Evolutionary conservation across 2,797 vertebrate species (phyloP).

Genomic region (Loriculus beryllinus): DNA sequence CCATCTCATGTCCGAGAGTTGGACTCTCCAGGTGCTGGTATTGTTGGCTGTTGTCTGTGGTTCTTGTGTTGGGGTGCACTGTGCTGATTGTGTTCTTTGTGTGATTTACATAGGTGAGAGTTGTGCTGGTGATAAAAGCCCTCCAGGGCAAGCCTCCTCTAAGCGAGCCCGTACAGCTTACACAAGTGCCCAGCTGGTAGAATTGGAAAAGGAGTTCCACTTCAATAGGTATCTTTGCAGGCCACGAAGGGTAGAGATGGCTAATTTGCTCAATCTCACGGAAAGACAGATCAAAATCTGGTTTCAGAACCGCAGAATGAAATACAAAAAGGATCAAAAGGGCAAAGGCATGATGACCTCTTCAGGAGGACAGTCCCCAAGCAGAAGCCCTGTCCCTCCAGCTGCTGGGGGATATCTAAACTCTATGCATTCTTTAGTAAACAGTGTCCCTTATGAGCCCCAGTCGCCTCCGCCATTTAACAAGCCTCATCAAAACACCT

Average conservation of each 20-base stretch:
- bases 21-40: background rate
- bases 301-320: slow-evolving; percentile 99
- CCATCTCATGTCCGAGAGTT: background rate
- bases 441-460: slow-evolving; percentile 92
- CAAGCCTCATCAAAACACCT: slow-evolving; percentile 91
- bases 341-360: slow-evolving; percentile 96
- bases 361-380: slow-evolving; percentile 92
- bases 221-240: slow-evolving; percentile 98
- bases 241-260: slow-evolving; percentile 95
- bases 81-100: slow-evolving; percentile 75
- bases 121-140: slow-evolving; percentile 95
- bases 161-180: slow-evolving; percentile 97
- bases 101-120: slow-evolving; percentile 89
- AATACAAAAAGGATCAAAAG: slow-evolving; percentile 99
- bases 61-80: background rate
- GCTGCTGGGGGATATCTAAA: slow-evolving; percentile 88
- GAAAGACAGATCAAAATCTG: slow-evolving; percentile 99
- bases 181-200: slow-evolving; percentile 97
- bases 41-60: background rate
- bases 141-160: slow-evolving; percentile 90
- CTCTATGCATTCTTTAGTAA: slow-evolving; percentile 97
- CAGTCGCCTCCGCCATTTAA: slow-evolving; percentile 92
- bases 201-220: slow-evolving; percentile 99
- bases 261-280: slow-evolving; percentile 95
- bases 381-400: slow-evolving; percentile 86